phyloP scores from a whole-genome alignment of 2,797 vertebrate genomes.

The Gobionotothen gibberifrons region DNA sequence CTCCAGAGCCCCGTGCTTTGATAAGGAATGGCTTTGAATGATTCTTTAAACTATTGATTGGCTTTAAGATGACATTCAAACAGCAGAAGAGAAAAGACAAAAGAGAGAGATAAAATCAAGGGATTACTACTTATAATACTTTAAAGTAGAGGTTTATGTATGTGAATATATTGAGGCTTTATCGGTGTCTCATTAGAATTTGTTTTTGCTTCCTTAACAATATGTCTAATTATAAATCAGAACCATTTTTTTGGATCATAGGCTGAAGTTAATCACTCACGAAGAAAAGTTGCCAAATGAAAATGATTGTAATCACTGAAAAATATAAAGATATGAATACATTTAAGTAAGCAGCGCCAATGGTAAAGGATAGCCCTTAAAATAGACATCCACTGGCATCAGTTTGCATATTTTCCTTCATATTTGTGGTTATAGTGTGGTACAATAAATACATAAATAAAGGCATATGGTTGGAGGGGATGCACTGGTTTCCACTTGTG shows the following conservation, averaged over 20 bases:
- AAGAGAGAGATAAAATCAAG: conserved; percentile 45
- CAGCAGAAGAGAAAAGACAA: conserved; percentile 44
- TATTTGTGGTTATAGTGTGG: conserved; percentile 70
- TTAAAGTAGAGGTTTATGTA: conserved; percentile 53
- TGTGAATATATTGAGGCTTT: conserved; percentile 21
- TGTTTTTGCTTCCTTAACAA: conserved; percentile 6
- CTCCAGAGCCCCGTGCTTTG: conserved; percentile 73
- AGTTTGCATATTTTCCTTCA: conserved; percentile 74
- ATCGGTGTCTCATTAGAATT: conserved; percentile 7
- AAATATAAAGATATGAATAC: conserved; percentile 32
- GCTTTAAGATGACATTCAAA: conserved; percentile 63
- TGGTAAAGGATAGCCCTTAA: conserved; percentile 50
- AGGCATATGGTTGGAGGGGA: conserved; percentile 60
- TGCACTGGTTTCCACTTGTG: conserved; percentile 83
- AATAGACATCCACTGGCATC: conserved; percentile 58
- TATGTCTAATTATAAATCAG: background rate
- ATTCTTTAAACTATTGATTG: conserved; percentile 77
- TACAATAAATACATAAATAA: conserved; percentile 77
- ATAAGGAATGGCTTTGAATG: conserved; percentile 78
- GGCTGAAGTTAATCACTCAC: conserved; percentile 15
- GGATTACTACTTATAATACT: conserved; percentile 57
- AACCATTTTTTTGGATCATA: background rate
- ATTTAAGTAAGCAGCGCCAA: conserved; percentile 43
- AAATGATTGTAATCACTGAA: conserved; percentile 11
- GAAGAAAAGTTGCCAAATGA: background rate